phyloP scores from a whole-genome alignment of 2,888 invertebrate species.

The Drosophila prostipennis region DNA sequence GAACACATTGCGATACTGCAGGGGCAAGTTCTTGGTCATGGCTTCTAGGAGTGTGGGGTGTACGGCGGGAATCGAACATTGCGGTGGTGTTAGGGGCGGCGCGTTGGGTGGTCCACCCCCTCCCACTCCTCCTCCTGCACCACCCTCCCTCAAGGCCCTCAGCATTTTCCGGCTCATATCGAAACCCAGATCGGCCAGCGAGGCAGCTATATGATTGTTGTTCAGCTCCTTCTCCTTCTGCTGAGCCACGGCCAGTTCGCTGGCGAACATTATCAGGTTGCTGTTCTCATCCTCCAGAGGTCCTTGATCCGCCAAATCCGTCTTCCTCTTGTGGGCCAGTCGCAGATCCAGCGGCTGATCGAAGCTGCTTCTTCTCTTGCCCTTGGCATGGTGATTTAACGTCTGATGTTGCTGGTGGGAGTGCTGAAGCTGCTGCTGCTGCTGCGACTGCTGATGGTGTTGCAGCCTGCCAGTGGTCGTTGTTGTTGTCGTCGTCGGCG shows the following conservation, averaged over 20 bases:
- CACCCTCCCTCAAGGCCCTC: constrained; percentile 65
- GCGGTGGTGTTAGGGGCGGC: constrained; percentile 75
- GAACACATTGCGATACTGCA: constrained; percentile 86
- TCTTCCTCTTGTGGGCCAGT: constrained; percentile 91
- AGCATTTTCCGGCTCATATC: constrained; percentile 75
- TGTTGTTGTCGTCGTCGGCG: constrained; percentile 82
- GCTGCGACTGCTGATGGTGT: constrained; percentile 34
- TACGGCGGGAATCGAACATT: constrained; percentile 83
- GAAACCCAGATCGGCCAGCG: constrained; percentile 71
- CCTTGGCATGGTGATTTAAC: constrained; percentile 58
- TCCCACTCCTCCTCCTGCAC: not conserved
- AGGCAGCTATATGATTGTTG: constrained; percentile 73
- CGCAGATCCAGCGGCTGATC: constrained; percentile 95
- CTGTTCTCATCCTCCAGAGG: constrained; percentile 92
- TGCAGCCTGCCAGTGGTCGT: constrained; percentile 46
- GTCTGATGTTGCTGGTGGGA: constrained; percentile 45
- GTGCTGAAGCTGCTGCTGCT: constrained; percentile 37
- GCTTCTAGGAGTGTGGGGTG: constrained; percentile 90
- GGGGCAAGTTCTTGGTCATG: constrained; percentile 88
- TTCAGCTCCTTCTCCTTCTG: constrained; percentile 74
- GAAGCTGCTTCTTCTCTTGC: constrained; percentile 71
- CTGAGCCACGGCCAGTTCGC: constrained; percentile 55
- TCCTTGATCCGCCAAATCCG: constrained; percentile 37
- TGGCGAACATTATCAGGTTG: constrained; percentile 87
- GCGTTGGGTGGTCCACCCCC: constrained; percentile 49